Percentiles rank a stretch among this genome's conserved stretches.
phyloP scores from a whole-genome alignment of 2,888 invertebrate species.

The Agrochola litura region DNA sequence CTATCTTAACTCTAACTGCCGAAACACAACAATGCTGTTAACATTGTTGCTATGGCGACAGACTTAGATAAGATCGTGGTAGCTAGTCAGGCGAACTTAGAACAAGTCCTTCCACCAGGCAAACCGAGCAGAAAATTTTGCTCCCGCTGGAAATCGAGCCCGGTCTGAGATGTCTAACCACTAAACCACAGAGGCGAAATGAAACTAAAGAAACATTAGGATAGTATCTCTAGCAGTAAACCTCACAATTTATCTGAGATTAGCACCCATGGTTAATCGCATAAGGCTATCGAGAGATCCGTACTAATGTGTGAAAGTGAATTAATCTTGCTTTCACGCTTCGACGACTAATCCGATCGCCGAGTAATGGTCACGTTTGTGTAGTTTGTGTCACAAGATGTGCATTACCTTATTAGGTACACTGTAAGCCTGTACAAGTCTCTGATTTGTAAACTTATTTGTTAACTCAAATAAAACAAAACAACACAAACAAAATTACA shows the following conservation, averaged over 20 bases:
- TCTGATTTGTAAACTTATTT: too few relatives aligned
- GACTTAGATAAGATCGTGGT: too few relatives aligned
- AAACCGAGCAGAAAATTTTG: too few relatives aligned
- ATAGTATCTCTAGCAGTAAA: neutral
- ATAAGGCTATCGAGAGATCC: slow-evolving; percentile 5
- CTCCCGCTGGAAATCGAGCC: too few relatives aligned
- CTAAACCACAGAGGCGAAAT: too few relatives aligned
- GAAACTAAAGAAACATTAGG: neutral
- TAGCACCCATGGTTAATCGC: slow-evolving; percentile 24
- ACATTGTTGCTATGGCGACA: too few relatives aligned
- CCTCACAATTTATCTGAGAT: neutral
- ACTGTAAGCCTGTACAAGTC: neutral
- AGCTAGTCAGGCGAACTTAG: too few relatives aligned
- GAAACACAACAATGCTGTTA: too few relatives aligned
- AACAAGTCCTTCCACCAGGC: too few relatives aligned
- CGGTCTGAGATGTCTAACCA: too few relatives aligned
- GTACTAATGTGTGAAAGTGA: slow-evolving; percentile 36
- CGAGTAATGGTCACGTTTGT: slow-evolving; percentile 8
- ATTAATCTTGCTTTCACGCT: slow-evolving; percentile 40
- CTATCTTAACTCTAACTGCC: too few relatives aligned
- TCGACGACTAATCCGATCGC: slow-evolving; percentile 20
- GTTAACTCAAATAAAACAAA: too few relatives aligned
- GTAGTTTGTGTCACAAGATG: slow-evolving; percentile 2
- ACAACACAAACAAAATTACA: neutral
- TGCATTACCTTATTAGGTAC: neutral